These are phyloP conservation scores for Calephelis nemesis DNA, from an alignment of 1,140 invertebrate species.

Conservation along the genomic window DNA sequence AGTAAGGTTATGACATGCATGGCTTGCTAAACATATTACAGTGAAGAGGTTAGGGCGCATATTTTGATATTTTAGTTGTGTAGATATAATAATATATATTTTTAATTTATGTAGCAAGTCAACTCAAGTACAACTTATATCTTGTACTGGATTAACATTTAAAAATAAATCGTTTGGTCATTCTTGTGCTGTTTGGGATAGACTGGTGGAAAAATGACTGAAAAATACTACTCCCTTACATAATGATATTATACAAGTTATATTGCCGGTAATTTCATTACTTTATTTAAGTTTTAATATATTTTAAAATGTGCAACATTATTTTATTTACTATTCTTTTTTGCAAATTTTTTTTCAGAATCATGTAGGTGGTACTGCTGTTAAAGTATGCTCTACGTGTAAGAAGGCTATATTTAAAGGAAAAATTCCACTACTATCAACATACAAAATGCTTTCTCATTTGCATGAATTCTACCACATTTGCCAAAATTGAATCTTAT, in stretches of 20 bases:
- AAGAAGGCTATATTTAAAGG: conserved; percentile 8
- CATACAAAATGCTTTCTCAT: conserved; percentile 22
- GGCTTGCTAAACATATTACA: not conserved
- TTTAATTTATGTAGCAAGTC: no score
- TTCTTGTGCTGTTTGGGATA: conserved; percentile 30
- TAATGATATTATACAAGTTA: conserved; percentile 25
- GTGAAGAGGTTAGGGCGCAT: no score
- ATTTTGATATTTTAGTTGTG: no score
- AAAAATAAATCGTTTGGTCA: conserved; percentile 29
- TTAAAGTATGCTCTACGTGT: not conserved
- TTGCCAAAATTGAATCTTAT: conserved; percentile 13
- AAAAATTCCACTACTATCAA: conserved; percentile 18
- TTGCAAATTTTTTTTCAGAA: conserved; percentile 12
- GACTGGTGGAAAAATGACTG: conserved; percentile 31
- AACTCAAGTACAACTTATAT: no score
- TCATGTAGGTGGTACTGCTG: not conserved
- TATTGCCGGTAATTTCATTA: conserved; percentile 22
- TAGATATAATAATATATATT: no score
- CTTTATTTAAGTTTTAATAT: conserved; percentile 11
- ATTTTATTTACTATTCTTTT: no score
- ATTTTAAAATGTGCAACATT: conserved; percentile 18
- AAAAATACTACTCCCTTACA: conserved; percentile 22
- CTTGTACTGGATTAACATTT: not conserved
- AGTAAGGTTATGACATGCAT: not conserved
- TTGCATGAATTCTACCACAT: conserved; percentile 7